Evolutionary conservation across 2,113 vertebrate species (phyloP).

Genomic region (Atherinomorus stipes): DNA sequence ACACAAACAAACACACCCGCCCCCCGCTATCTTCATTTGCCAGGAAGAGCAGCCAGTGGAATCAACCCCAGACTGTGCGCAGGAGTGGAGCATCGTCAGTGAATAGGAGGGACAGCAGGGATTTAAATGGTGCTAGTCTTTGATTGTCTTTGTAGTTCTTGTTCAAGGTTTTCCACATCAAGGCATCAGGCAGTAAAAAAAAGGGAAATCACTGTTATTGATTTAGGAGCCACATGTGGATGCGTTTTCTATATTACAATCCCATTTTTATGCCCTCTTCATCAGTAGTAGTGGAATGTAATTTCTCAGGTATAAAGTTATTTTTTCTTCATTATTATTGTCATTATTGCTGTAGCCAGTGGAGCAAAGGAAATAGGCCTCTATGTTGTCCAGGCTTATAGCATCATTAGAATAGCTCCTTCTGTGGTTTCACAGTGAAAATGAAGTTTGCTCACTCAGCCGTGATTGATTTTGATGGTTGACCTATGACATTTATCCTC

Average conservation of each 20-base stretch:
- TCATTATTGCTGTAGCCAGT: background rate
- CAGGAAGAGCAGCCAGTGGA: conserved; percentile 64
- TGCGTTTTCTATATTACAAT: conserved; percentile 3
- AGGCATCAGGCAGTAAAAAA: conserved; percentile 17
- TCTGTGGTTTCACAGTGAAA: conserved; percentile 33
- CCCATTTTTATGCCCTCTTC: background rate
- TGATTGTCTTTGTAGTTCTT: conserved; percentile 62
- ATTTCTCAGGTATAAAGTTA: background rate
- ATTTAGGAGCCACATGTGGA: conserved; percentile 23
- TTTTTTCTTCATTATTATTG: background rate
- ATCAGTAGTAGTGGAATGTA: background rate
- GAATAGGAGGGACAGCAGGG: conserved; percentile 56
- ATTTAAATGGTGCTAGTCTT: conserved; percentile 45
- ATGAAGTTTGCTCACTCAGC: conserved; percentile 55
- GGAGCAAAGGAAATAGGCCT: background rate
- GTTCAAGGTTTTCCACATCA: conserved; percentile 49
- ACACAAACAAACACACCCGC: conserved; percentile 37
- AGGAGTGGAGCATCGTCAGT: conserved; percentile 29
- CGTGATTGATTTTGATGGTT: conserved; percentile 70
- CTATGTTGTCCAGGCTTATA: conserved; percentile 3
- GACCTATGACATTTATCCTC: conserved; percentile 64
- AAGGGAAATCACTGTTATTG: conserved; percentile 42
- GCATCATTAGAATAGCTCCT: conserved; percentile 7
- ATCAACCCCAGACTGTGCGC: conserved; percentile 65
- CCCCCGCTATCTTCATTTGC: conserved; percentile 71